Percentiles rank a stretch among this genome's conserved stretches.
Evolutionary conservation across 1,140 invertebrate species (phyloP).

Genomic region (Papilio polytes): DNA sequence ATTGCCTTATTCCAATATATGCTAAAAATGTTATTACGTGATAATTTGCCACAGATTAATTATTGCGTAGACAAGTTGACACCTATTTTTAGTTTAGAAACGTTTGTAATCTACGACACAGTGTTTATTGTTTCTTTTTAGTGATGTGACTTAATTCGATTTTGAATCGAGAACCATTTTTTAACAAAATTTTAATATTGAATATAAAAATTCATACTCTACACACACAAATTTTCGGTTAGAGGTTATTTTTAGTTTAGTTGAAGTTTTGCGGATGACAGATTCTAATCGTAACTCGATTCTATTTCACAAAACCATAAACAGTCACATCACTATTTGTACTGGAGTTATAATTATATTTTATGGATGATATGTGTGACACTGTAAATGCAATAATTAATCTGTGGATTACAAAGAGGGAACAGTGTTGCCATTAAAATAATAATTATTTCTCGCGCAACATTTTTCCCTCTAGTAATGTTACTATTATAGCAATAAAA

Average conservation of each 20-base stretch:
- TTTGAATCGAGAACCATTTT: too few relatives aligned
- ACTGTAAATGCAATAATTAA: slow-evolving; percentile 14
- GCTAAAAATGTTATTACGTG: slow-evolving; percentile 31
- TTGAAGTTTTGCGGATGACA: not conserved
- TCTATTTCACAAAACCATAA: not conserved
- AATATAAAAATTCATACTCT: not conserved
- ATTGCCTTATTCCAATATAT: slow-evolving; percentile 34
- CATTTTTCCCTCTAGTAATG: slow-evolving; percentile 24
- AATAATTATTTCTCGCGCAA: not conserved
- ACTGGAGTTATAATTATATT: not conserved
- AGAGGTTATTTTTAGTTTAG: not conserved
- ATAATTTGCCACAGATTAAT: slow-evolving; percentile 2
- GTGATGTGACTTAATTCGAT: not conserved
- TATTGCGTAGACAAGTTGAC: not conserved
- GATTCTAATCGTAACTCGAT: too few relatives aligned
- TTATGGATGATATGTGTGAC: not conserved
- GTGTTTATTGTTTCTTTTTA: not conserved
- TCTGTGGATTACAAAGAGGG: slow-evolving; percentile 3
- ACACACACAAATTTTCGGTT: not conserved
- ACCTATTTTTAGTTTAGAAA: not conserved
- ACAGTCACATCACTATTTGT: not conserved
- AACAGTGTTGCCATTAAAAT: slow-evolving; percentile 31
- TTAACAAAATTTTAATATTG: too few relatives aligned
- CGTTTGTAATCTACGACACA: not conserved
- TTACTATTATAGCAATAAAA: slow-evolving; percentile 22